Evolutionary conservation across 2,113 vertebrate genomes (phyloP).

Genomic region (Coptodon bakossiorum): DNA sequence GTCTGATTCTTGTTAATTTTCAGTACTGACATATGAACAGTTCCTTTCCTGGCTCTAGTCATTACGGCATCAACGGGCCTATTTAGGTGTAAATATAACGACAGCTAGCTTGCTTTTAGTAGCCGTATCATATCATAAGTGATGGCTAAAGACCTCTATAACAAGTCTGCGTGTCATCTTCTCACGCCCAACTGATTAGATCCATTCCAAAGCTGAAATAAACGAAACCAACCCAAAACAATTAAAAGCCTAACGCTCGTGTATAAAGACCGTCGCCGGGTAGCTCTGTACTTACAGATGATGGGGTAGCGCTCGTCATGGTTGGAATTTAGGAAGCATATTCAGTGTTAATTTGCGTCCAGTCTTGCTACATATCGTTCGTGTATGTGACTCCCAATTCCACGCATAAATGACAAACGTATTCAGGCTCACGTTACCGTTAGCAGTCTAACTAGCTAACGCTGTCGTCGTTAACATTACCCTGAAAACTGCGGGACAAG

Average conservation of each 20-base stretch:
- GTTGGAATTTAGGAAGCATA: conserved; percentile 65
- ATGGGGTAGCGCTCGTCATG: conserved; percentile 64
- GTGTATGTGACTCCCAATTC: conserved; percentile 4
- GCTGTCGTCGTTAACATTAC: conserved; percentile 50
- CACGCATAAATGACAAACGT: conserved; percentile 26
- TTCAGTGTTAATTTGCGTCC: conserved; percentile 48
- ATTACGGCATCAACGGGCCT: conserved; percentile 55
- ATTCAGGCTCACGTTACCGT: conserved; percentile 29
- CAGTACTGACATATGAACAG: conserved; percentile 69
- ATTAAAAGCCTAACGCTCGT: conserved; percentile 24
- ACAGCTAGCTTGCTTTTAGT: conserved; percentile 57
- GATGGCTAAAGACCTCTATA: conserved; percentile 34
- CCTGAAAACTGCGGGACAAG: conserved; percentile 58
- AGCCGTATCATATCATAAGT: conserved; percentile 33
- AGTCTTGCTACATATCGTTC: conserved; percentile 31
- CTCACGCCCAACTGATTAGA: conserved; percentile 54
- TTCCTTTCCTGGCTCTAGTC: conserved; percentile 56
- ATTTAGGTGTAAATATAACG: conserved; percentile 65
- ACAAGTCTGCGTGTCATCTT: conserved; percentile 43
- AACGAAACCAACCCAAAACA: conserved; percentile 43
- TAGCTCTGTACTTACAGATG: conserved; percentile 64
- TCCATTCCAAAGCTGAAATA: conserved; percentile 22
- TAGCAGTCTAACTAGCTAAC: conserved; percentile 56
- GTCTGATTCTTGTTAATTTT: conserved; percentile 49
- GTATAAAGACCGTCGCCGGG: conserved; percentile 18